Conservation (phyloP, 1,140 invertebrate species). For the Drosophila varians region DNA sequence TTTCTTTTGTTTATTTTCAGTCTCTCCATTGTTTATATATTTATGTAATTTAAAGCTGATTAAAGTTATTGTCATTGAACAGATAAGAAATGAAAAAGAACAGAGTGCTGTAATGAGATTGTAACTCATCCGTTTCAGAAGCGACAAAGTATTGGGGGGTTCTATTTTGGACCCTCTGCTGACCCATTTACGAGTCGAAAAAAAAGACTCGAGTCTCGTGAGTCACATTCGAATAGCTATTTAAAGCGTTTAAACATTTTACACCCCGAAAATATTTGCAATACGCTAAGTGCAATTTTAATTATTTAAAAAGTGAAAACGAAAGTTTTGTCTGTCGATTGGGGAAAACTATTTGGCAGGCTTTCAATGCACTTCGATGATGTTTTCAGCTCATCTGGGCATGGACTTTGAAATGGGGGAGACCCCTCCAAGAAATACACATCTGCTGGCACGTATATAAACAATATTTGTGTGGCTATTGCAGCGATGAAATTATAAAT, state of each 20-base stretch:
- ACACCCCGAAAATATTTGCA: constrained; percentile 45
- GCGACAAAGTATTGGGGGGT: constrained; percentile 19
- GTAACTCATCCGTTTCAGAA: constrained; percentile 4
- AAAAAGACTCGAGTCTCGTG: constrained; percentile 41
- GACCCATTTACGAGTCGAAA: constrained; percentile 59
- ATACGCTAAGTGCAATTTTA: constrained; percentile 60
- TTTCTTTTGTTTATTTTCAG: constrained; percentile 42
- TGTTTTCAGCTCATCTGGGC: constrained; percentile 4
- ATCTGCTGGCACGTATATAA: background rate
- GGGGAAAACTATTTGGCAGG: constrained; percentile 42
- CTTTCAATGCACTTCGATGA: constrained; percentile 22
- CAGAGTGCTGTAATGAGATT: constrained; percentile 4
- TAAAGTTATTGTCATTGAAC: constrained; percentile 27
- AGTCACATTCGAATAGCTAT: constrained; percentile 63
- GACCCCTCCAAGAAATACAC: constrained; percentile 49
- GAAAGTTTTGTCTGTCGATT: too few relatives aligned
- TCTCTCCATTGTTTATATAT: constrained; percentile 31
- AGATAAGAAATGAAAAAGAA: constrained; percentile 35
- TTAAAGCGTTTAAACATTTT: constrained; percentile 40
- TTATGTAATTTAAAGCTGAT: constrained; percentile 59
- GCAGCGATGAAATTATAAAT: constrained; percentile 64
- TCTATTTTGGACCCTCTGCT: constrained; percentile 52
- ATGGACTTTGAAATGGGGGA: constrained; percentile 58
- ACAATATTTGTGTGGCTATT: constrained; percentile 28
- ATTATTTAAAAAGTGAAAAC: too few relatives aligned